These are phyloP conservation scores for Zaprionus bogoriensis DNA, from an alignment of 2,888 invertebrate genomes.

Conservation along the genomic window DNA sequence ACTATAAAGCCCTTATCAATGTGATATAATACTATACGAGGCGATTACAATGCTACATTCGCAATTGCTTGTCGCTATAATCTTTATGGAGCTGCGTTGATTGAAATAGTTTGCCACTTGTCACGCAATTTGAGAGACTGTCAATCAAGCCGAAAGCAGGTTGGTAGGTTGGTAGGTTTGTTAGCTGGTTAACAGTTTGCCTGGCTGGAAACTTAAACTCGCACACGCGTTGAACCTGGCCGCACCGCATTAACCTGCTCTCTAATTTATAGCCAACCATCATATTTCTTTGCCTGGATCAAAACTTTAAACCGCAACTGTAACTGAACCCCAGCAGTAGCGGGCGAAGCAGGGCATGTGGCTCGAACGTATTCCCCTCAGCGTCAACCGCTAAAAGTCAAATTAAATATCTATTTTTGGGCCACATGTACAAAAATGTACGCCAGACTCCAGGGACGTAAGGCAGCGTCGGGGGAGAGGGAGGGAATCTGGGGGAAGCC, in stretches of 20 bases:
- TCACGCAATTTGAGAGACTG: slow-evolving; percentile 44
- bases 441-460: neutral
- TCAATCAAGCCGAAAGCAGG: slow-evolving; percentile 37
- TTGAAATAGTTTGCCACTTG: slow-evolving; percentile 35
- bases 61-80: too few relatives aligned
- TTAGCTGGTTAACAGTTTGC: too few relatives aligned
- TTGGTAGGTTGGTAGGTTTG: too few relatives aligned
- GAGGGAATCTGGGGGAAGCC: neutral
- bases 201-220: slow-evolving; percentile 19
- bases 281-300: slow-evolving; percentile 40
- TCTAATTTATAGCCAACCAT: slow-evolving; percentile 49
- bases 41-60: too few relatives aligned
- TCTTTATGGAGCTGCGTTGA: slow-evolving; percentile 16
- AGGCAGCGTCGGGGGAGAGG: neutral
- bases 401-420: slow-evolving; percentile 72
- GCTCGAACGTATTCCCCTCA: slow-evolving; percentile 8
- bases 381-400: slow-evolving; percentile 57
- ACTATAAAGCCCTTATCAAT: neutral
- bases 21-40: neutral
- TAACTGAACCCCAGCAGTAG: slow-evolving; percentile 25
- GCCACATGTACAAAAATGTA: slow-evolving; percentile 53
- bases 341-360: neutral
- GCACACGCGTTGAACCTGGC: slow-evolving; percentile 9
- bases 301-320: slow-evolving; percentile 47
- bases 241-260: slow-evolving; percentile 36